phyloP scores from a whole-genome alignment of 2,888 invertebrate species.

The Protophormia terraenovae region DNA sequence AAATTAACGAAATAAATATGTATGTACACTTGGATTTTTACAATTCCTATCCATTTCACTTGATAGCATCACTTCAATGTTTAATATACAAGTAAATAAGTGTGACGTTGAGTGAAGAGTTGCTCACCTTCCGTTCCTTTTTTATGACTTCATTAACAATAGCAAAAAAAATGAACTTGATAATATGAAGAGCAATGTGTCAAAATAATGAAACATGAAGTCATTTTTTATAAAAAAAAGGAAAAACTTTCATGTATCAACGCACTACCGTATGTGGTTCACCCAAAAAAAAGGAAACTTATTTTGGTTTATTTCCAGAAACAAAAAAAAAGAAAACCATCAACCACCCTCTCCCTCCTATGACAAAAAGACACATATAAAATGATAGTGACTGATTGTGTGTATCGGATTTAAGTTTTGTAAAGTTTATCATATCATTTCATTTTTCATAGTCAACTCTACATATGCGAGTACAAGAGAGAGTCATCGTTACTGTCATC shows the following conservation, averaged over 20 bases:
- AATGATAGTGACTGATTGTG: constrained; percentile 39
- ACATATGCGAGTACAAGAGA: background rate
- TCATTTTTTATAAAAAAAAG: background rate
- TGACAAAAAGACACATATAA: background rate
- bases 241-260: background rate
- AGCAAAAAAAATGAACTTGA: constrained; percentile 2
- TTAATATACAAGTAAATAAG: background rate
- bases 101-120: background rate
- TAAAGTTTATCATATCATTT: constrained; percentile 34
- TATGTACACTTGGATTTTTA: background rate
- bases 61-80: background rate
- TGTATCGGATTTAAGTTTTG: constrained; percentile 42
- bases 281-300: background rate
- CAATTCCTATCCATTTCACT: background rate
- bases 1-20: background rate
- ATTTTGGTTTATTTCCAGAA: background rate
- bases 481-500: background rate
- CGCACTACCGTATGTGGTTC: background rate
- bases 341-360: background rate
- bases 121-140: constrained; percentile 23
- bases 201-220: constrained; percentile 25
- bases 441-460: constrained; percentile 22
- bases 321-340: background rate
- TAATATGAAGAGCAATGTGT: constrained; percentile 36
- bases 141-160: constrained; percentile 13